Base-by-base conservation (phyloP, 2,113 vertebrate genomes). In the Pterocles orientalis region DNA sequence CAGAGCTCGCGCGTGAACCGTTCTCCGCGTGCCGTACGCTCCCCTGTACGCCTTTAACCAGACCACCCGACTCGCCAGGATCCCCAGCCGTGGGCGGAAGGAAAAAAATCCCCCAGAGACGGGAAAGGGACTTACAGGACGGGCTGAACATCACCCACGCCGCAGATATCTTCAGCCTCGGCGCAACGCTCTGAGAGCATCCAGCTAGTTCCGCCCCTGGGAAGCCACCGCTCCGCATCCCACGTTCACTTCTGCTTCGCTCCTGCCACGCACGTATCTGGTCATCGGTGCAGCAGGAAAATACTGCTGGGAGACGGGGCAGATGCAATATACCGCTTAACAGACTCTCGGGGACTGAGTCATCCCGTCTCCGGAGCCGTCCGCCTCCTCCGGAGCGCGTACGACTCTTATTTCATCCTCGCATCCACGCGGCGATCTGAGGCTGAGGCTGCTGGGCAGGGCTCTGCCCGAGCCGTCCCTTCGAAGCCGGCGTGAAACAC, bases 1-100 rank as follows among this genome's bases (percentile, higher is more conserved):
- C 2, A 58, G 29, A 82, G 39, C 86, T 45, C 43, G 3, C 0
- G 13, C 3, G 3, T 3, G 15, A 34, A 0, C 41, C 26, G 1
- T 7, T 47, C 19, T 17, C 50, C 10, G 0, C 0, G 29, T 0
- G 2, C 60, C 1, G 2, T 6, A 24, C 3, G 41, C 3, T 60
- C 68, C 85, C 19, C 6, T 0, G 8, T 2, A 2, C 8, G 0
- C n/a, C 41, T 31, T 13, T 7, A 48, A 51, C 8, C 36, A 11
- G 18, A 13, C 75, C 75, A 10, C 50, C 61, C 18, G 4, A 17
- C 33, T 1, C 1, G 5, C 9, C 47, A 3, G 56, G 16, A 31
- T 1, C 6, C 79, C 2, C 17, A 6, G 47, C 60, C 12, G 0
- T 2, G 39, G 48, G 11, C 23, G 34, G 57, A 36, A 62, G 41